Evolutionary conservation across 2,888 invertebrate genomes (phyloP).

Genomic region (Dryomyza anilis): DNA sequence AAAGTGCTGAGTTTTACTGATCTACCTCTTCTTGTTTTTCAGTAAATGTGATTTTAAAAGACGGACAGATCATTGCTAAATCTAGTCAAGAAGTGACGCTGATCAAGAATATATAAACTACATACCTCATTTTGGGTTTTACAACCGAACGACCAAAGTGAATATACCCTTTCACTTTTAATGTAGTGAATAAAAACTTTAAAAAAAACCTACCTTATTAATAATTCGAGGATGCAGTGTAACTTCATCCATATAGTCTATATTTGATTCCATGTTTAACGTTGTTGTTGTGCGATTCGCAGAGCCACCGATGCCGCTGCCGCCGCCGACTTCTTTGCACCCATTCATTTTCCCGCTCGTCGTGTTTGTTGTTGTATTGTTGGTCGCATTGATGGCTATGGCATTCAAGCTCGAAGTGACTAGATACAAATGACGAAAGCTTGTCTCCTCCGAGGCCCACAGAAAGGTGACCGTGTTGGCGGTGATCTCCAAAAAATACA

Average conservation of each 20-base stretch:
- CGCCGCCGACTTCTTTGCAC: constrained; percentile 47
- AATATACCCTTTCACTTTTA: not conserved
- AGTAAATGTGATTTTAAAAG: no score
- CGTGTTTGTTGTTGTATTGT: not conserved
- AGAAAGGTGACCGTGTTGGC: constrained; percentile 70
- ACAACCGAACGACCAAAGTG: no score
- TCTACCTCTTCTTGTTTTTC: no score
- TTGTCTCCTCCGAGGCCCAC: constrained; percentile 92
- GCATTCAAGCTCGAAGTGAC: constrained; percentile 69
- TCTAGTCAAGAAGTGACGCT: no score
- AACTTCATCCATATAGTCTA: constrained; percentile 49
- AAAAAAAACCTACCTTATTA: constrained; percentile 64
- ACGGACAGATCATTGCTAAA: no score
- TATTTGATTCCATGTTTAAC: constrained; percentile 41
- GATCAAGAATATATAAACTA: no score
- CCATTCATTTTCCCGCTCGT: constrained; percentile 66
- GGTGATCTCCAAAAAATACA: constrained; percentile 74
- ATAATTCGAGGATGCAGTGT: constrained; percentile 67
- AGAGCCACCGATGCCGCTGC: constrained; percentile 3
- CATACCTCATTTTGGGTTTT: no score
- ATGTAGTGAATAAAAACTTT: not conserved
- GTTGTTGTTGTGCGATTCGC: constrained; percentile 28
- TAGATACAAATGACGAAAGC: constrained; percentile 85
- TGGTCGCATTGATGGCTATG: no score
- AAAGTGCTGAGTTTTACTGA: no score